These are phyloP conservation scores for Cheirogaleus major DNA, from an alignment of 2,797 vertebrate genomes.

Conservation along the genomic window DNA sequence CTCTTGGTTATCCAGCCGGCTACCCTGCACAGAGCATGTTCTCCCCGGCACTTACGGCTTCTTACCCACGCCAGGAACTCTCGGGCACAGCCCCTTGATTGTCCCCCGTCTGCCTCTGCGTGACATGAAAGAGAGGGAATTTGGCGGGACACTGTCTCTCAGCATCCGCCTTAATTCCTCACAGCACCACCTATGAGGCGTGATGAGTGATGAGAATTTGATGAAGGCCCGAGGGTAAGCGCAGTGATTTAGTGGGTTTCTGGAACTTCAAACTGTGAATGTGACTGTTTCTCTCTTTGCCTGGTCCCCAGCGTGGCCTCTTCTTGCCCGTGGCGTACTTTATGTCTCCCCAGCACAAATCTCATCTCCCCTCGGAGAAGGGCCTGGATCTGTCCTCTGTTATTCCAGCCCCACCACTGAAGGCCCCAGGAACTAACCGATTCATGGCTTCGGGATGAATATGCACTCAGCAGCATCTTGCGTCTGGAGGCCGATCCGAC, in stretches of 20 bases:
- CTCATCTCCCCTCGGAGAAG: neutral
- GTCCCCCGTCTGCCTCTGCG: no score
- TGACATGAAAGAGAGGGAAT: neutral
- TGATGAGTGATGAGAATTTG: neutral
- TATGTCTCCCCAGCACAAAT: neutral
- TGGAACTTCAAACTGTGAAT: neutral
- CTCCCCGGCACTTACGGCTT: neutral
- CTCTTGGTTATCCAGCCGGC: neutral
- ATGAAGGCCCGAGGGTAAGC: neutral
- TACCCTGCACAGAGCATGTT: neutral
- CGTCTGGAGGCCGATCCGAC: rapidly evolving
- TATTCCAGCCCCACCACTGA: neutral
- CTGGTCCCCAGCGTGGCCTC: neutral
- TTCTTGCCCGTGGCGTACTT: no score
- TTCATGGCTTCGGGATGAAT: neutral
- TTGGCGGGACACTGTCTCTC: neutral
- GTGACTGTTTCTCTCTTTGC: no score
- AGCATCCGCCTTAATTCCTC: neutral
- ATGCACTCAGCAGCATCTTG: rapidly evolving
- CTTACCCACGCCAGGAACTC: rapidly evolving
- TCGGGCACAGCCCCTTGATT: no score
- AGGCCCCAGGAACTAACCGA: no score
- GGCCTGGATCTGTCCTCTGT: neutral
- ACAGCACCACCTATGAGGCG: no score
- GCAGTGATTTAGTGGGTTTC: neutral